Conservation (phyloP, 2,797 vertebrate genomes). For the Coilia nasus region DNA sequence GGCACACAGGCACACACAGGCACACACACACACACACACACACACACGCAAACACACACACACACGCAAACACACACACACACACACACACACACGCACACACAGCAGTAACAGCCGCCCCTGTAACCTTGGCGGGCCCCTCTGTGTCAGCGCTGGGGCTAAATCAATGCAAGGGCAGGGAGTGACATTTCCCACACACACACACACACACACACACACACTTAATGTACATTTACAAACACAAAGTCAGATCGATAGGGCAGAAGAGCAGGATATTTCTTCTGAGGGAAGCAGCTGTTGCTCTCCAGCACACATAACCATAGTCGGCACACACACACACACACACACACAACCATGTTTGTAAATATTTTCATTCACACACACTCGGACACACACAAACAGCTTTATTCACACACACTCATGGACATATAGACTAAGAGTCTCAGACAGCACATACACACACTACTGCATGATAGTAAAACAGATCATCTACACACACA, state of each 20-base stretch:
- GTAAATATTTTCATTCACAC: too few relatives aligned
- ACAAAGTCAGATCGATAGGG: neutral
- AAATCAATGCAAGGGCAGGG: slow-evolving; percentile 88
- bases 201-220: slow-evolving; percentile 12
- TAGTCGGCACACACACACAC: too few relatives aligned
- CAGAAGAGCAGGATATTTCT: too few relatives aligned
- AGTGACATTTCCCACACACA: slow-evolving; percentile 83
- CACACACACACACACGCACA: neutral
- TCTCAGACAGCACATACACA: neutral
- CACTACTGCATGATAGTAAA: too few relatives aligned
- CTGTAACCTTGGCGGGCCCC: slow-evolving; percentile 77
- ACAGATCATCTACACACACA: slow-evolving; percentile 7
- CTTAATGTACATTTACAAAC: neutral
- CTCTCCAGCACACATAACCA: too few relatives aligned
- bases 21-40: neutral
- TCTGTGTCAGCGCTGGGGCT: slow-evolving; percentile 80
- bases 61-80: neutral
- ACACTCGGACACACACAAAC: neutral
- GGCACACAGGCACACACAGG: too few relatives aligned
- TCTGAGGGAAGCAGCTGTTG: too few relatives aligned
- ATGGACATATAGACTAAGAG: neutral
- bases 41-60: neutral
- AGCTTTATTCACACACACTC: neutral
- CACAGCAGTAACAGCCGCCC: slow-evolving; percentile 53
- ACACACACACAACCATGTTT: too few relatives aligned